Evolutionary conservation across 2,113 vertebrate genomes (phyloP), one percentile per base, ranked within the genome.

Genomic region (Ceuthmochares aereus): DNA sequence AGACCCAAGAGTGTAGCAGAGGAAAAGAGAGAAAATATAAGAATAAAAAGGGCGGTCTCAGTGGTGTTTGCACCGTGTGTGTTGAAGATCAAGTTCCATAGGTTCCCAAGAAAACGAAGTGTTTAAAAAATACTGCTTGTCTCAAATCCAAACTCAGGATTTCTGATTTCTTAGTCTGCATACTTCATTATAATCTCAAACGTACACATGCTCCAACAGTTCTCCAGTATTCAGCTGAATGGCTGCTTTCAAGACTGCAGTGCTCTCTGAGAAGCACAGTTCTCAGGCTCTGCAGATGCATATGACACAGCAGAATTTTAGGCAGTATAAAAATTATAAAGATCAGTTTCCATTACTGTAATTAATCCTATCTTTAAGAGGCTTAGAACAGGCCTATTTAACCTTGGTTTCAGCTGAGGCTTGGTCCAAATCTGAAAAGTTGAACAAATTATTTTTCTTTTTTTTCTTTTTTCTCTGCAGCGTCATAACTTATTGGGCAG

Each of bases 311-410:
- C 92, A 96, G 90, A 95, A 97, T 95, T 93, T 87, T 90, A 94
- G 89, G 91, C 94, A 87, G 63, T 95, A 83, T 89, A 88, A 94
- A 93, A 97, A 89, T 89, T 89, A 77, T 89, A 96, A 96, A 96
- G 93, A 93, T 97, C 93, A 30, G 66, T 91, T 95, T 97, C 96
- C 93, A 96, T 97, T 97, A 97, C 93, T 67, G 64, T 97, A 96
- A 96, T 96, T 96, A 97, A 96, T 97, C 91, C 87, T 90, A 78
- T 80, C 64, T 92, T 82, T 74, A 76, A 93, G 83, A 88, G 79
- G 86, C 93, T 94, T 94, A 90, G 83, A 93, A 92, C 77, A 91
- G 91, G 91, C 83, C 93, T 95, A 10, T 93, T 95, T 97, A 97
- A 96, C 96, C 95, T 95, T 95, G 85, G 79, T 82, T 95, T 82